These are phyloP conservation scores for Myiozetetes cayanensis DNA, from an alignment of 2,113 vertebrate genomes.

Conservation along the genomic window DNA sequence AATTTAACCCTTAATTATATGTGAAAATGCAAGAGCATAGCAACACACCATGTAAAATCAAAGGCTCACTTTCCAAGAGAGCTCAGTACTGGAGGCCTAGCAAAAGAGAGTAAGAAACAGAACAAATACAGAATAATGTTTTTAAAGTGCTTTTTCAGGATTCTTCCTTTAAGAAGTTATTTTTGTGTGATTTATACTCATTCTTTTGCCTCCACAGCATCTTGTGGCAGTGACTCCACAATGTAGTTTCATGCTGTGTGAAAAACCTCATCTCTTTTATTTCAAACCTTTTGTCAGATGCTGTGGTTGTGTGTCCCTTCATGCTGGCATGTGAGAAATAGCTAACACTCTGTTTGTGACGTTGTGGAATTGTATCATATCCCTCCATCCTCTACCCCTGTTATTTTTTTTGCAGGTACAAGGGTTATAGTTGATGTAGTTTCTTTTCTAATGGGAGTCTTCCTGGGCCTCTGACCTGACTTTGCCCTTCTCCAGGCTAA, in stretches of 20 bases:
- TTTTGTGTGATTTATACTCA: background rate
- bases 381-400: accelerated
- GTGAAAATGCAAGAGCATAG: background rate
- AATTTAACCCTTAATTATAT: background rate
- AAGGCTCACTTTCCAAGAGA: background rate
- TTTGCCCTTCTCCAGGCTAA: background rate
- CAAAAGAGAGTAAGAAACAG: background rate
- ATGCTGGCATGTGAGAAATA: background rate
- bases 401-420: background rate
- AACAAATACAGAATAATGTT: background rate
- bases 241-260: background rate
- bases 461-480: background rate
- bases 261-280: background rate
- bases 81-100: background rate
- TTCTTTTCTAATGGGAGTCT: background rate
- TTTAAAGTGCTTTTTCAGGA: background rate
- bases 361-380: background rate
- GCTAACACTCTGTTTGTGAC: background rate
- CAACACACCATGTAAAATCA: background rate
- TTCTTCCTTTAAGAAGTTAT: background rate
- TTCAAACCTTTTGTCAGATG: background rate
- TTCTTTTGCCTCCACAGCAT: background rate
- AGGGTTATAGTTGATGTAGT: background rate
- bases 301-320: accelerated
- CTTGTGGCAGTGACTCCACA: background rate